Evolutionary conservation across 2,888 invertebrate genomes (phyloP).

Genomic region (Lasioglossum vierecki): DNA sequence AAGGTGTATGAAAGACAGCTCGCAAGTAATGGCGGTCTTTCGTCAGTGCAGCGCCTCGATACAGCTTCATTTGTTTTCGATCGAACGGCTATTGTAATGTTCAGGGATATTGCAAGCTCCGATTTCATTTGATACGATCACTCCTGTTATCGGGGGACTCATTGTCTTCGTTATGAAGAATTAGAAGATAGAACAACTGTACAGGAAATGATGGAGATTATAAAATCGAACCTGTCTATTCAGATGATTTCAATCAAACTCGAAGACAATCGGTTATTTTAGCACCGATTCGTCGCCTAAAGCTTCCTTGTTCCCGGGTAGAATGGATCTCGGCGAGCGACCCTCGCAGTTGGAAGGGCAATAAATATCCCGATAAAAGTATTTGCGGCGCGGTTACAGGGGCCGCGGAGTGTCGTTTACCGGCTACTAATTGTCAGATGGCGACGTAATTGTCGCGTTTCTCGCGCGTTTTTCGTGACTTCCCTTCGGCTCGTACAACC

Average conservation of each 20-base stretch:
- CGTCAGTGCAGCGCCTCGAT: constrained; percentile 9
- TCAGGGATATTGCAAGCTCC: constrained; percentile 19
- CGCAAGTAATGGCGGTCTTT: constrained; percentile 38
- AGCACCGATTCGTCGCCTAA: constrained; percentile 43
- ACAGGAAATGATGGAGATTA: not conserved
- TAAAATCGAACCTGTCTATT: not conserved
- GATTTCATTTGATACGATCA: constrained; percentile 28
- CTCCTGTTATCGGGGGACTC: constrained; percentile 37
- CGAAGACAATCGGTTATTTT: constrained; percentile 45
- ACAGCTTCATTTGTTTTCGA: not conserved
- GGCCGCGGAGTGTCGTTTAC: constrained; percentile 75
- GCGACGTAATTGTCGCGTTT: constrained; percentile 81
- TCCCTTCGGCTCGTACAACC: constrained; percentile 53
- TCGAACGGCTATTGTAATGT: constrained; percentile 28
- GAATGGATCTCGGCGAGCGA: constrained; percentile 55
- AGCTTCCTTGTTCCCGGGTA: constrained; percentile 41
- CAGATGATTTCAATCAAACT: not conserved
- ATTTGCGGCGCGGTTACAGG: constrained; percentile 70
- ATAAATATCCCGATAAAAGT: constrained; percentile 78
- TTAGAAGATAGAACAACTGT: not conserved
- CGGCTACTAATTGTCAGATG: constrained; percentile 82
- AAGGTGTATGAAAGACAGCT: not conserved
- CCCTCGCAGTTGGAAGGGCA: constrained; percentile 56
- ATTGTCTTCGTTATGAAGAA: constrained; percentile 12
- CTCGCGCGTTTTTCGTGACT: constrained; percentile 73